Base-by-base conservation (phyloP, 1,140 invertebrate genomes). In the Rhysida immarginata region DNA sequence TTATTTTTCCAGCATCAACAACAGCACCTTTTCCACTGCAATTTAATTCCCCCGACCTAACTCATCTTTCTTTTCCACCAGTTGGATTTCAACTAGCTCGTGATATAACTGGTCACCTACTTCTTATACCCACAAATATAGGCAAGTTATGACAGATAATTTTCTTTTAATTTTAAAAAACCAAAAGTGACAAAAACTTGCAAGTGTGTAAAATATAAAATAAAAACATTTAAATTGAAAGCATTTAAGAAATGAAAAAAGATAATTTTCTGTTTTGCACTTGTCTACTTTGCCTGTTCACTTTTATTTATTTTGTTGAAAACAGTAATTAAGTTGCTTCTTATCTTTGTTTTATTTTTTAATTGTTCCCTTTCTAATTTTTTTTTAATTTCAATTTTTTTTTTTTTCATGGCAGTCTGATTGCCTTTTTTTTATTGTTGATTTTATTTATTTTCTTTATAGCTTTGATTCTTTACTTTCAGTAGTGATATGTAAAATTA, bases 51-150 rank as follows among this genome's bases (percentile, higher is more conserved):
- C 66, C 54, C 61, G 69, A 57, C 62, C 48, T 60, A 35, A 55
- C 58, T 24, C 78, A 71, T 66, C 78, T 75, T 75, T 77, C 79
- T 52, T 73, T 80, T 68, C 76, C 78, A 56, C 76, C 79, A 45
- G 75, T 81, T 55, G 82, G 82, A 53, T 82, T 84, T 70, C 85
- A 88, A 69, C 74, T 90, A 60, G 82, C 85, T 44, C 76, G 87
- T 48, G 87, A 91, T 71, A 75, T 83, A 16, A 84, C 81, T 20
- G 85, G 85, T 35, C 83, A 87, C 58, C 74, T 88, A 35, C 76
- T 88, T 44, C 76, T 90, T 44, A 76, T 89, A 57, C 85, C 86
- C 44, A 72, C 79, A 60, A 72, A 75, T 68, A 68, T 79, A 69
- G 78, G 78, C 80, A 73, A 70, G 68, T 68, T 46, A 54, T 13